Conservation (phyloP, 2,888 invertebrate species). For the Bugula neritina region DNA sequence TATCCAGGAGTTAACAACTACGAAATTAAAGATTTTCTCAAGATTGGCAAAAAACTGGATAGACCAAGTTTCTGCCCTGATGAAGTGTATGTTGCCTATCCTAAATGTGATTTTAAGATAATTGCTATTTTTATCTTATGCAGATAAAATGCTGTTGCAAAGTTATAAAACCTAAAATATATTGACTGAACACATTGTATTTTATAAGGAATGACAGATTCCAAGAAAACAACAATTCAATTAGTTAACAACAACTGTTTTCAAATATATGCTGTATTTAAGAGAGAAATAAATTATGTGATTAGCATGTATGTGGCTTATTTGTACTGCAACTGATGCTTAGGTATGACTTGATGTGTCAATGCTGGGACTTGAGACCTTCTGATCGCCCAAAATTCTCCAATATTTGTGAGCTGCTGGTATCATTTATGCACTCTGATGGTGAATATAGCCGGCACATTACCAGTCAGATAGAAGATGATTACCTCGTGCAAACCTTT, state of each 20-base stretch:
- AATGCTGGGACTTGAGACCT: not conserved
- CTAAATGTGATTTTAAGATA: too few species aligned
- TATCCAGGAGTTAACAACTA: slow-evolving; percentile 24
- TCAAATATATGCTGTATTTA: too few species aligned
- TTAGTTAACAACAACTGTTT: too few species aligned
- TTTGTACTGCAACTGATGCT: too few species aligned
- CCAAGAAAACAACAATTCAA: too few species aligned
- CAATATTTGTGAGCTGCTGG: not conserved
- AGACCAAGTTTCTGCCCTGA: not conserved
- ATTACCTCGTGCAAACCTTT: not conserved
- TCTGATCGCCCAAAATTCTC: not conserved
- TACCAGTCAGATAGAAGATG: not conserved
- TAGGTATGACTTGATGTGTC: slow-evolving; percentile 19
- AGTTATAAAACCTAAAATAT: too few species aligned
- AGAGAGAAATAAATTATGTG: too few species aligned
- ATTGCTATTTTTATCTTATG: too few species aligned
- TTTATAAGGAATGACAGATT: too few species aligned
- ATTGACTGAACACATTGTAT: too few species aligned
- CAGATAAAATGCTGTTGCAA: too few species aligned
- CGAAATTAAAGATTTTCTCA: slow-evolving; percentile 17
- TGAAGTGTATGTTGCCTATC: not conserved
- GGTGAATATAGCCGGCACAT: not conserved
- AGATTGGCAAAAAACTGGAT: not conserved
- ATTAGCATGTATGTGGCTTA: too few species aligned
- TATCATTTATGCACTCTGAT: not conserved